phyloP scores from a whole-genome alignment of 1,140 invertebrate species.

The Nasonia giraulti region DNA sequence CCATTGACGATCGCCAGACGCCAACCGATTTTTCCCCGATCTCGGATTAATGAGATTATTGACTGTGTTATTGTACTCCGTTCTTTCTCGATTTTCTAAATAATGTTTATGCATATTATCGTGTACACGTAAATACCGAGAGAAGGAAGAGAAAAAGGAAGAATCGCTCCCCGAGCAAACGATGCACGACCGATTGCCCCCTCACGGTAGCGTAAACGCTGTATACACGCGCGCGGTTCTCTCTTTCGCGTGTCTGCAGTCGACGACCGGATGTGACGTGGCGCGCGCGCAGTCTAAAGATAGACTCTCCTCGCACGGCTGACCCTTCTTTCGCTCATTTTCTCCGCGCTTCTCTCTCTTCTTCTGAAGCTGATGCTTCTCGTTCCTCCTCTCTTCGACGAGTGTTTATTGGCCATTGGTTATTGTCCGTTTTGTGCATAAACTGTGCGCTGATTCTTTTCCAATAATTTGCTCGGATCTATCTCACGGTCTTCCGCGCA shows the following conservation, averaged over 20 bases:
- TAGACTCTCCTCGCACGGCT: slow-evolving; percentile 59
- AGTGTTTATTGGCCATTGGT: slow-evolving; percentile 28
- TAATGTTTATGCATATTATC: too few relatives aligned
- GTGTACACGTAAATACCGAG: background rate
- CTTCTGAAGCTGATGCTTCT: background rate
- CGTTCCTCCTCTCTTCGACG: too few relatives aligned
- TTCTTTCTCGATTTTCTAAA: background rate
- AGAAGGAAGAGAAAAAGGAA: background rate
- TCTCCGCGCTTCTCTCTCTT: background rate
- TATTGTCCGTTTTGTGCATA: background rate
- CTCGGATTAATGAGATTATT: background rate
- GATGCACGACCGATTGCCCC: background rate
- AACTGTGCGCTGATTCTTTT: background rate
- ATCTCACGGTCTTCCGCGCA: background rate
- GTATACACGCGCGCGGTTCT: background rate
- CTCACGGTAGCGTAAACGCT: background rate
- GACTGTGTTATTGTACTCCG: too few relatives aligned
- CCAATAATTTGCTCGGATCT: background rate
- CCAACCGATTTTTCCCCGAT: background rate
- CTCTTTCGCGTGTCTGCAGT: slow-evolving; percentile 41
- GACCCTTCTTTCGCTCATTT: slow-evolving; percentile 41
- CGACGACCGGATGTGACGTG: slow-evolving; percentile 65
- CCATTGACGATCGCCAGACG: too few relatives aligned
- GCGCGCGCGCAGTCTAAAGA: slow-evolving; percentile 61
- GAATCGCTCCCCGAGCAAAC: background rate